Evolutionary conservation across 92 coral and sea anemone species (phyloP).

Genomic region (Paragorgia papillata): DNA sequence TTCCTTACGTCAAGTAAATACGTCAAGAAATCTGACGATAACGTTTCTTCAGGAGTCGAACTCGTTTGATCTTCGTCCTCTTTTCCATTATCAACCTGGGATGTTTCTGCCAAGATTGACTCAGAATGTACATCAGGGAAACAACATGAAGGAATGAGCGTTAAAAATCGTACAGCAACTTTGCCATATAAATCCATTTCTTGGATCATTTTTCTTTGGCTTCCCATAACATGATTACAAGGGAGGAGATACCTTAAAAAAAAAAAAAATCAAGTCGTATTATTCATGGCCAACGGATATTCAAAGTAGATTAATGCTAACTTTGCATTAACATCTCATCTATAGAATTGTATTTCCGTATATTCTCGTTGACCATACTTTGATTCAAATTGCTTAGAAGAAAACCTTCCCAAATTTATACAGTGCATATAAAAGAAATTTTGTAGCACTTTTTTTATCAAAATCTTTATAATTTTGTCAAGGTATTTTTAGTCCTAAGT

Average conservation of each 20-base stretch:
- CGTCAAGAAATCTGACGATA: slow-evolving; percentile 82
- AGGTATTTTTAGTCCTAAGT: too few species aligned
- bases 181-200: slow-evolving; percentile 97
- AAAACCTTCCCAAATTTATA: too few species aligned
- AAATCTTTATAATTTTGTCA: too few species aligned
- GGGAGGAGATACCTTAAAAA: slow-evolving; percentile 81
- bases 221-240: slow-evolving; percentile 89
- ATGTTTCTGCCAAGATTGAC: neutral
- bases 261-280: too few species aligned
- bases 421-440: too few species aligned
- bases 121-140: slow-evolving; percentile 11
- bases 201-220: slow-evolving; percentile 87
- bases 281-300: too few species aligned
- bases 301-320: too few species aligned
- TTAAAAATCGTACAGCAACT: slow-evolving; percentile 90
- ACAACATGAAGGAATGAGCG: slow-evolving; percentile 90
- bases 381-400: too few species aligned
- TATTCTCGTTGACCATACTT: too few species aligned
- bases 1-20: slow-evolving; percentile 87
- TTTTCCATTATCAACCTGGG: slow-evolving; percentile 61
- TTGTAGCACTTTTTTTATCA: too few species aligned
- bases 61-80: slow-evolving; percentile 68
- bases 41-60: slow-evolving; percentile 50
- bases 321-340: too few species aligned
- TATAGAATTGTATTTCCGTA: too few species aligned